Evolutionary conservation across 2,797 vertebrate species (phyloP), one percentile per base, ranked within the genome.

Genomic region (Chloroceryle amazona): DNA sequence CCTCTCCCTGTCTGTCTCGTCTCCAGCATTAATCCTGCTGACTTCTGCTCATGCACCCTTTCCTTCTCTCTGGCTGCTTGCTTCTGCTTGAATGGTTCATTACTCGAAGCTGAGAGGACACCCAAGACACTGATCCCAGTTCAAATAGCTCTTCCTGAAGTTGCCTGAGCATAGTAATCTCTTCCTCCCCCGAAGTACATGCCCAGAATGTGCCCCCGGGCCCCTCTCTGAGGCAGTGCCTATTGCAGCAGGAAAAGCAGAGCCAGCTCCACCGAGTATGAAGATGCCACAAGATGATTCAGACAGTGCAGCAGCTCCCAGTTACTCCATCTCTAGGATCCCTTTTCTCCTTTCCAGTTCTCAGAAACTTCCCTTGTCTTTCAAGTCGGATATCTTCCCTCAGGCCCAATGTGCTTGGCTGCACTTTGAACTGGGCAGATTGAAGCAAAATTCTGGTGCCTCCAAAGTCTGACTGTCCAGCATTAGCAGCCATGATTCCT

Each of bases 1-100:
- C 35, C 22, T 81, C 37, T 47, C 5, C 0, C 25, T 58, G 44
- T 21, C 74, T 54, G 31, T 25, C 66, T 81, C 65, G 29, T 51
- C 70, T 76, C 66, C 14, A 3, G 29, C 66, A 8, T 82, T 83
- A 92, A 65, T 89, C 65, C 71, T n/a, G 63, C 47, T 16, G 16
- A 61, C 0, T 78, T 8, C 14, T 61, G 49, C 79, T 90, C 60
- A 21, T 42, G 81, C 39, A 71, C 57, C 52, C 54, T 54, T 76
- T 86, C 81, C 55, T 91, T 83, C 60, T 70, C 63, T 37, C 78
- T 54, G 54, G 33, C 60, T 76, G 35, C 66, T 58, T 92, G 58
- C 66, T 84, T 76, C 90, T 81, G 35, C 52, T 82, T 74, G 63
- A 63, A 52, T n/a, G 60, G 74, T 78, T 71, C 63, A 37, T 85